These are phyloP conservation scores for Darevskia mixta DNA, from an alignment of 2,797 vertebrate genomes.

Conservation along the genomic window DNA sequence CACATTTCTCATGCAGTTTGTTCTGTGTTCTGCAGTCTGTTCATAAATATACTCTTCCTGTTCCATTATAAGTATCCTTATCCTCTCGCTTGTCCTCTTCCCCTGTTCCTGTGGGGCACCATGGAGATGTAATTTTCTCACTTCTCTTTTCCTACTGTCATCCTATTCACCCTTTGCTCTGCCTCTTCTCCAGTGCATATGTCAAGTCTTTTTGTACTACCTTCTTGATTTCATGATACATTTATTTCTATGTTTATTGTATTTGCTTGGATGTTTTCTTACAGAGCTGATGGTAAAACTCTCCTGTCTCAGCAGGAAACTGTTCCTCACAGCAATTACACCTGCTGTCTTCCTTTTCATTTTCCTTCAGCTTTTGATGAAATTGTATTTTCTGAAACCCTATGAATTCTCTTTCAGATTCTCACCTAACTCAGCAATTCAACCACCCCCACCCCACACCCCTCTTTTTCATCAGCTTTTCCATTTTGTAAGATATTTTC, in stretches of 20 bases:
- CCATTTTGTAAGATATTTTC: conserved; percentile 66
- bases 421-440: conserved; percentile 70
- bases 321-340: conserved; percentile 75
- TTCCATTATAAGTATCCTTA: conserved; percentile 49
- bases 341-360: conserved; percentile 77
- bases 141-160: conserved; percentile 52
- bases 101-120: conserved; percentile 51
- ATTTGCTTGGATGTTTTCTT: conserved; percentile 74
- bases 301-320: conserved; percentile 76
- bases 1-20: not conserved
- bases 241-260: conserved; percentile 75
- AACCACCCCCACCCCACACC: conserved; percentile 54
- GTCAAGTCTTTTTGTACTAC: conserved; percentile 63
- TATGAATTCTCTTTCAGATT: conserved; percentile 63
- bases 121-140: conserved; percentile 62
- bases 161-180: conserved; percentile 60
- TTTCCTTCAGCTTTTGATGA: conserved; percentile 77
- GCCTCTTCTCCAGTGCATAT: conserved; percentile 45
- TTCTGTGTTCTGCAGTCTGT: not conserved
- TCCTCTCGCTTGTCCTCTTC: conserved; percentile 57
- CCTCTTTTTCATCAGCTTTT: conserved; percentile 57
- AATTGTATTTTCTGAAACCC: conserved; percentile 75
- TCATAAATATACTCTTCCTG: conserved; percentile 25
- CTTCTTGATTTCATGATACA: conserved; percentile 70
- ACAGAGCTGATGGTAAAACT: conserved; percentile 71